Conservation (phyloP, 2,113 vertebrate species). For the Serilophus lunatus region DNA sequence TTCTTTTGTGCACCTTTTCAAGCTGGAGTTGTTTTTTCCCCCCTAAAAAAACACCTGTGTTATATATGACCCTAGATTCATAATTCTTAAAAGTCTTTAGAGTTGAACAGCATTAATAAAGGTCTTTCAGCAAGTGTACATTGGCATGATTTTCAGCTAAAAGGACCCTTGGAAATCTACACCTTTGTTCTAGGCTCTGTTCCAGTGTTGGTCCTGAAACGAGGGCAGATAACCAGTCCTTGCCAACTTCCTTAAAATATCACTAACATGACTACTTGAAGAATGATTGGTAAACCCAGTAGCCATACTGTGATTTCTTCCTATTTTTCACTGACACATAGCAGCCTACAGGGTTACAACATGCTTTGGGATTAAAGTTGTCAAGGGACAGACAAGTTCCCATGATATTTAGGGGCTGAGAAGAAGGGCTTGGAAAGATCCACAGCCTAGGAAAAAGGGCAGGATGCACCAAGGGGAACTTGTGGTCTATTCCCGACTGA, state of each 20-base stretch:
- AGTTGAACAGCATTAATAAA: neutral
- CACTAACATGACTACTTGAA: neutral
- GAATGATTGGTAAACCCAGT: neutral
- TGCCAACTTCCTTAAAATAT: accelerated
- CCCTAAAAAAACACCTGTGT: accelerated
- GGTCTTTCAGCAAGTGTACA: neutral
- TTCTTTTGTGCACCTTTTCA: neutral
- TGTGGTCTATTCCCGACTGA: neutral
- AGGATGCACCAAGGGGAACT: neutral
- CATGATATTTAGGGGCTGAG: accelerated
- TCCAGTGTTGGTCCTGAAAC: neutral
- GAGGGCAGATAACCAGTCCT: neutral
- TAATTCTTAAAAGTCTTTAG: too few relatives aligned
- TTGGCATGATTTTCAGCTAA: neutral
- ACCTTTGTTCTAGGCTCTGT: neutral
- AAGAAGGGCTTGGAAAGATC: neutral
- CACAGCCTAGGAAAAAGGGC: neutral
- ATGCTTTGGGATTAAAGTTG: neutral
- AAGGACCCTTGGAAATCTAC: neutral
- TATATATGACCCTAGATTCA: neutral
- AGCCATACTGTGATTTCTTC: neutral
- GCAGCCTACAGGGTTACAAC: neutral
- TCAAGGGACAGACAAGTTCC: neutral
- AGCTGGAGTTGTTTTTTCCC: accelerated
- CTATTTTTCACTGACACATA: neutral